Percentiles rank a stretch among this genome's conserved stretches.
Conservation (phyloP, 2,113 vertebrate species). For the Tiliqua scincoides region DNA sequence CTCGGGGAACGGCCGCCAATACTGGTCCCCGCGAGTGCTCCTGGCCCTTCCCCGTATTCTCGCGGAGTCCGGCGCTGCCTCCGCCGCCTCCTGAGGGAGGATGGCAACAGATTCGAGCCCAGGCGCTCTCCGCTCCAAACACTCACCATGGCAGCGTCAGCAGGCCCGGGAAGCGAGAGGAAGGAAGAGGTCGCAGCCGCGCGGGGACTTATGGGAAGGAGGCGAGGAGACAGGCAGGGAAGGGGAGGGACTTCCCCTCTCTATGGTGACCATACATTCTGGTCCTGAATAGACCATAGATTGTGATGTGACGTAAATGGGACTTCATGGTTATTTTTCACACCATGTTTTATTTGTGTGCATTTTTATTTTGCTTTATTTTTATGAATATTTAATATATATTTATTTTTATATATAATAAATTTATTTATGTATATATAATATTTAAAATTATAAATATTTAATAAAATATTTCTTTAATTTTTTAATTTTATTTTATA, state of each 20-base stretch:
- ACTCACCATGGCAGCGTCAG: slow-evolving; percentile 51
- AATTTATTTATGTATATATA: too few relatives aligned
- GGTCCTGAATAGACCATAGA: too few relatives aligned
- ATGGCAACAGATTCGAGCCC: slow-evolving; percentile 35
- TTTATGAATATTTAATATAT: too few relatives aligned
- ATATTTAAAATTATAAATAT: too few relatives aligned
- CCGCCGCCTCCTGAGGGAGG: background rate
- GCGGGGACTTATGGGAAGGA: slow-evolving; percentile 40
- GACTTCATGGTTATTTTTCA: background rate
- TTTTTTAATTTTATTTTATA: too few relatives aligned
- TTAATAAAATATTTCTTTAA: too few relatives aligned
- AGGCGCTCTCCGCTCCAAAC: accelerated
- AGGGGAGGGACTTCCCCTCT: background rate
- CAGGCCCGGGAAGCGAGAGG: slow-evolving; percentile 1
- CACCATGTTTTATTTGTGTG: too few relatives aligned
- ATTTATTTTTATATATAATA: too few relatives aligned
- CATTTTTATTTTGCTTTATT: too few relatives aligned
- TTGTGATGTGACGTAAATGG: accelerated
- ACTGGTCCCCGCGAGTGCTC: background rate
- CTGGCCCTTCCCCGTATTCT: background rate
- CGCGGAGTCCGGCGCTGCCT: accelerated
- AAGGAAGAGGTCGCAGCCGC: slow-evolving; percentile 5
- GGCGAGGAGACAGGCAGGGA: background rate
- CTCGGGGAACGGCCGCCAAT: background rate
- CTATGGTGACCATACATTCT: background rate